These are phyloP conservation scores for Rana temporaria DNA, from an alignment of 2,113 vertebrate genomes.

Conservation along the genomic window DNA sequence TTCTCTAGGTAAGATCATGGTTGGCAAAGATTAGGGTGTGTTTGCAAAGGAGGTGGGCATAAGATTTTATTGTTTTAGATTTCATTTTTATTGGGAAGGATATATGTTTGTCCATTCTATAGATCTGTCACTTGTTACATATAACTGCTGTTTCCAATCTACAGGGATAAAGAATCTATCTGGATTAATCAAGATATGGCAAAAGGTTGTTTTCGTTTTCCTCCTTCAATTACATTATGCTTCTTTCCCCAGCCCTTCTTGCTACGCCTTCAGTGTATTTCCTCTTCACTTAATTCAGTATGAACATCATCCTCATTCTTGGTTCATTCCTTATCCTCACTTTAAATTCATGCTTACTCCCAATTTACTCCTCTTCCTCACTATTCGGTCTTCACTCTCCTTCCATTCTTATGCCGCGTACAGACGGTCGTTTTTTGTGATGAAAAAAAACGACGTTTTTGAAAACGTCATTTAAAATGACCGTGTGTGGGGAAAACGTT, in stretches of 20 bases:
- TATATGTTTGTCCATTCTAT: neutral
- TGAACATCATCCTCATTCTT: neutral
- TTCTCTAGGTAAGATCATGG: no score
- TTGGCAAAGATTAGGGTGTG: no score
- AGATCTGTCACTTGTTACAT: neutral
- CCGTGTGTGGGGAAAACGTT: no score
- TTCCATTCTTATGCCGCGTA: neutral
- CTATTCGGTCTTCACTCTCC: neutral
- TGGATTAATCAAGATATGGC: conserved; percentile 15
- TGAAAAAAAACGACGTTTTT: no score
- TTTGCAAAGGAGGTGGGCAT: no score
- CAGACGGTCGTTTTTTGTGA: no score
- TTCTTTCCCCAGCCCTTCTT: neutral
- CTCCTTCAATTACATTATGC: neutral
- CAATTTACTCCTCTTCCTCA: neutral
- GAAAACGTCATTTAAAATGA: no score
- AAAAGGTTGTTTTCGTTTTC: conserved; percentile 6
- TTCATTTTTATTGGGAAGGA: no score
- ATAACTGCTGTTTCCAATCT: neutral
- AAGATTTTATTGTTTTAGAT: no score
- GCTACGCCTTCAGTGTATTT: neutral
- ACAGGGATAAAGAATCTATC: conserved; percentile 24
- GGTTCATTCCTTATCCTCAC: neutral
- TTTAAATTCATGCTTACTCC: no score
- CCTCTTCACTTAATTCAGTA: neutral